Evolutionary conservation across 2,797 vertebrate genomes (phyloP), one percentile per base, ranked within the genome.

Genomic region (Halcyon leucocephala): DNA sequence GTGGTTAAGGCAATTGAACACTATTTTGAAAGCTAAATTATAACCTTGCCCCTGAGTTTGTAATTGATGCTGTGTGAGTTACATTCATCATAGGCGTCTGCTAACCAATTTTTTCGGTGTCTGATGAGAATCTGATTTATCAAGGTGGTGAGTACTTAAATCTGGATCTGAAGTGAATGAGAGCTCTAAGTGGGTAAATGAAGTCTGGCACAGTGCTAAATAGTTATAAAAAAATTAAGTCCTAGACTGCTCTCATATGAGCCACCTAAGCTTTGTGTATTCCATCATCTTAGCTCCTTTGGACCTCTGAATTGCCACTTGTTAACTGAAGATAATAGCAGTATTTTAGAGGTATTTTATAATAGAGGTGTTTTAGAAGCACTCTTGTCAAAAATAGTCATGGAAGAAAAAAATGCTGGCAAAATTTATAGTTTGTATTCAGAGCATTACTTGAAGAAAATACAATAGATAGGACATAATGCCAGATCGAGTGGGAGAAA

Each of bases 51-150:
- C 33, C 65, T 81, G 37, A 89, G 52, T 78, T 65, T 67, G 57
- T 85, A 85, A 85, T 39, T 80, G 62, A 89, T 65, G n/a, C 8
- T 41, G 2, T 61, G 29, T 1, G 13, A 74, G 24, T 71, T 65
- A 70, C 25, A 71, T 94, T 85, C 70, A 57, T 89, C 33, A 64
- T 48, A 72, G 44, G 22, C 42, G 37, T 22, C 51, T 39, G 15
- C 46, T 62, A 86, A 93, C 20, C 25, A 48, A 2, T 65, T 85
- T 89, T 93, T 85, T 71, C 57, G 55, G 2, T 62, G 37, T 64
- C 41, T 83, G 15, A 46, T 67, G 41, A 90, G 74, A 93, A 86
- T 71, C 24, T 89, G 84, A 82, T 93, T 93, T 91, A 85, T 73
- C n/a, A 66, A 25, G 0, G 7, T 26, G 31, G 14, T 39, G 48